Base-by-base conservation (phyloP, 1,140 invertebrate genomes). In the Augochlora pura region DNA sequence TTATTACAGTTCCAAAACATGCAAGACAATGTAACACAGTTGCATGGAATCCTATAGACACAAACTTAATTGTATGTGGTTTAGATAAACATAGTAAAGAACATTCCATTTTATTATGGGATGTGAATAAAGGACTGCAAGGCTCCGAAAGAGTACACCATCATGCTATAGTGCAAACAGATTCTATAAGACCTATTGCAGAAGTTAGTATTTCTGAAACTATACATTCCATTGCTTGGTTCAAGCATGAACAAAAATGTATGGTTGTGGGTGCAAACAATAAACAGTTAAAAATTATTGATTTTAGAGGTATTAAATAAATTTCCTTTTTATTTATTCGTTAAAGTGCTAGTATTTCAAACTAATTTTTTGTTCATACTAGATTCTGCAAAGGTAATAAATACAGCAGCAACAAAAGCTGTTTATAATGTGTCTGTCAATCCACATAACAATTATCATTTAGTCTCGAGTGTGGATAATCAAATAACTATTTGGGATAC, bases 241-340 rank as follows among this genome's bases (percentile, higher is more conserved):
- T 98, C 80, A 94, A 95, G 62, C 95, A 95, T 74, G 94, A 96
- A 74, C 93, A 95, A 2, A 95, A 96, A 82, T 95, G 96, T 25
- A 93, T 99, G 8, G 95, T 98, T 12, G 95, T 96, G 32, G 98
- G 97, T 14, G 96, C 98, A 93, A 98, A 97, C 92, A 95, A 96
- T 80, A 98, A 98, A 87, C 95, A 96, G 84, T 95, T 99, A 9
- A 97, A 97, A 93, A 94, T 99, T n/a, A 97, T 97, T 90, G 98
- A 99, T 92, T 94, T 98, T 0, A 94, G 98, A 95, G 97, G 98
- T 98, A 93, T n/a, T 21, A 32, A 52, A n/a, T 32, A 46, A 69
- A 32, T 21, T 12, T 52, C 25, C 18, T 52, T 14, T 52, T 52
- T 52, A 0, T 52, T 52, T 52, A 16, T 52, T 52, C 10, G 42